Evolutionary conservation across 2,113 vertebrate species (phyloP), one percentile per base, ranked within the genome.

Genomic region (Mus pahari): DNA sequence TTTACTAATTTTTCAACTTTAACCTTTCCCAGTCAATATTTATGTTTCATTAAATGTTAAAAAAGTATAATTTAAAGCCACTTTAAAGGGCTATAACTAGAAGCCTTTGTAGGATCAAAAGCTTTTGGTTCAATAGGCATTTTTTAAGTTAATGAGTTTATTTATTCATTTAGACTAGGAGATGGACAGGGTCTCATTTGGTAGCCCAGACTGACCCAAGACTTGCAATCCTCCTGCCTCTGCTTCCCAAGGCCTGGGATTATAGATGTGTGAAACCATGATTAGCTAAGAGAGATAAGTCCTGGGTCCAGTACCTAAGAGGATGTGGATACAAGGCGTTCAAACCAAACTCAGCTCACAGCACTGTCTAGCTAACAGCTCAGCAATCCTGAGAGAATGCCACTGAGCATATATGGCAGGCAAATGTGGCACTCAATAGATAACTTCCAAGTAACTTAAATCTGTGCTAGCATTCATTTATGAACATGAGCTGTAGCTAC

Each of bases 1-100:
- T 48, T 48, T 68, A 48, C 60, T 96, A 71, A 22, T 77, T 92
- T 93, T 97, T 74, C 62, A 16, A 28, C 55, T 92, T 87, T 66
- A 55, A 60, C 16, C 24, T 71, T 74, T 82, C 81, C 16, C 53
- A 79, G 70, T 78, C 39, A 71, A 9, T 17, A 94, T 33, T 13
- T 79, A 71, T 66, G 87, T 83, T 82, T 96, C 48, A 66, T 58
- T 66, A 68, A 68, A 9, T 45, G 26, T 20, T 81, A 66, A 42
- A 17, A 50, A 17, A 58, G 79, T 11, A 91, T 81, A 53, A 74
- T 42, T 91, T 66, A 88, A 39, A 62, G 13, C 36, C 42, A 28
- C 45, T 62, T 95, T 94, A 68, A 92, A 55, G 36, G 22, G 4
- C 33, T 88, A 48, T 22, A 73, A 31, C 39, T 36, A 92, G 75